Evolutionary conservation across 2,113 vertebrate species (phyloP).

Genomic region (Alces alces): DNA sequence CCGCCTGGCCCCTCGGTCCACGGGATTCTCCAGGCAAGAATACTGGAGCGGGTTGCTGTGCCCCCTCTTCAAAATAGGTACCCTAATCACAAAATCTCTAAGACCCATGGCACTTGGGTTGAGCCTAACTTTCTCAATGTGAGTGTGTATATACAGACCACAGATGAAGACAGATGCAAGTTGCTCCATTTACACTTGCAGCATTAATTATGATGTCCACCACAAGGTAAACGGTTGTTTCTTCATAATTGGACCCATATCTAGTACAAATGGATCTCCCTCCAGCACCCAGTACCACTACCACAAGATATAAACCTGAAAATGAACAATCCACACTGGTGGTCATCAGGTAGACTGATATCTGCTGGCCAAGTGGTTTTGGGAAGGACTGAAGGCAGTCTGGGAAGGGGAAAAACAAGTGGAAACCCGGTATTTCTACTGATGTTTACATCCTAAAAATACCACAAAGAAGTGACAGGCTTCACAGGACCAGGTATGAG

Average conservation of each 20-base stretch:
- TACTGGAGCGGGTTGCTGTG: too few species aligned
- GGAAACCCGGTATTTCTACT: not conserved
- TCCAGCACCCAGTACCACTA: fast-evolving
- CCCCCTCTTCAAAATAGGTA: not conserved
- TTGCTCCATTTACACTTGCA: not conserved
- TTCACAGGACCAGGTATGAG: not conserved
- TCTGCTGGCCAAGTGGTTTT: not conserved
- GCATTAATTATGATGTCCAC: not conserved
- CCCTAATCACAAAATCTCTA: not conserved
- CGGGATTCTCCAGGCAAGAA: too few species aligned
- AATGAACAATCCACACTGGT: not conserved
- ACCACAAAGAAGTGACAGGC: not conserved
- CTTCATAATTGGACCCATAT: not conserved
- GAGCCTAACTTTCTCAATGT: not conserved
- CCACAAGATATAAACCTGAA: not conserved
- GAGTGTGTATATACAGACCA: not conserved
- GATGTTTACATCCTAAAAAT: not conserved
- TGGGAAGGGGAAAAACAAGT: not conserved
- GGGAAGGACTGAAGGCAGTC: not conserved
- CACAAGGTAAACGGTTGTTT: not conserved
- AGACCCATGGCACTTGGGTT: not conserved
- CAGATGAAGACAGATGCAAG: not conserved
- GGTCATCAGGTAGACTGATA: not conserved
- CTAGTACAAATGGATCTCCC: not conserved
- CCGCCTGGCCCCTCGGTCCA: too few species aligned